Evolutionary conservation across 2,888 invertebrate genomes (phyloP), one percentile per base, ranked within the genome.

Genomic region (Embidobia sp.): DNA sequence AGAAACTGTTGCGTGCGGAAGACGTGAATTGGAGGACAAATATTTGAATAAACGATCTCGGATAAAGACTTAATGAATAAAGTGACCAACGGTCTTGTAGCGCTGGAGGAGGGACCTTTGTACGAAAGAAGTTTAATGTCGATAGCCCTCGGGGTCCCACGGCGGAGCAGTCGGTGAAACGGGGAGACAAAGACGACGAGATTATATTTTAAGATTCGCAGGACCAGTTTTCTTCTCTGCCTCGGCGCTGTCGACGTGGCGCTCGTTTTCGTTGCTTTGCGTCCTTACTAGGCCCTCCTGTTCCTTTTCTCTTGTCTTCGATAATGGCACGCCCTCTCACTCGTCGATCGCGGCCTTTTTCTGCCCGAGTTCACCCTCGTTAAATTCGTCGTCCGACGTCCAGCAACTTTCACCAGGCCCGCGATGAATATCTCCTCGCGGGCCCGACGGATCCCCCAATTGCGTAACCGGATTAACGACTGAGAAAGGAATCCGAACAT

Each of bases 401-500:
- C 40, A 59, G 31, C 61, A 67, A 67, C 61, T 67, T 61, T 61
- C 48, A 64, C 73, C 49, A 73, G 11, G 46, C 55, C 31, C 67
- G 67, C 67, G 66, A 59, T 67, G 67, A 61, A 53, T 61, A 74
- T 74, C 64, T 67, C 59, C 13, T 37, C 57, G 55, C 33, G n/a
- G 48, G 44, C 84, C 85, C 86, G 53, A 7, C 29, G 73, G 13
- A 49, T 73, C 26, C 49, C 59, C 37, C 85, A 86, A 85, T 87
- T 87, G 86, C 87, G 86, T 86, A 74, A 74, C 63, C 44, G 35
- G 51, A 66, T 66, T 66, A 57, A 40, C 15, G 44, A 5, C 49
- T 5, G 35, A 15, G n/a, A 46, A 40, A 72, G 46, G 15, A 35
- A 40, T 19, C 27, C 15, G 33, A 46, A 19, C 29, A 49, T 57